Percentiles rank a stretch among this genome's conserved stretches.
These are phyloP conservation scores for Gambusia yucatana DNA, from an alignment of 2,797 vertebrate species.

Conservation along the genomic window DNA sequence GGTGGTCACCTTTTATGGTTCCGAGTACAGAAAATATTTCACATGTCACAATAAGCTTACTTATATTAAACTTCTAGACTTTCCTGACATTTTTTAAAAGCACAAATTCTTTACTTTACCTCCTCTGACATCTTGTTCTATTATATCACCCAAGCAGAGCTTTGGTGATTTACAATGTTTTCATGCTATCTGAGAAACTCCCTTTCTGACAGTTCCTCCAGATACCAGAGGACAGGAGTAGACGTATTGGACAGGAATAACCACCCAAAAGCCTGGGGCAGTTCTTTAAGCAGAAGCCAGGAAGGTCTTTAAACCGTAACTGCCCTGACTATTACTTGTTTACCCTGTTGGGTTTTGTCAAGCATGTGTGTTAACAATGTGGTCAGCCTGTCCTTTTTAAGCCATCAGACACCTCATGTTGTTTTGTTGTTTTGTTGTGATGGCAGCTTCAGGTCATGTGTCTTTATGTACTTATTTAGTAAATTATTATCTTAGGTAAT, in stretches of 20 bases:
- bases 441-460: neutral
- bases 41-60: neutral
- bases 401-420: neutral
- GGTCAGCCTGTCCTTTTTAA: neutral
- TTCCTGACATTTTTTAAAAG: conserved; percentile 4
- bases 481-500: neutral
- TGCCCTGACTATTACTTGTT: conserved; percentile 63
- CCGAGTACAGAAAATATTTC: neutral
- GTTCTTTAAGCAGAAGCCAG: conserved; percentile 23
- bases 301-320: conserved; percentile 38
- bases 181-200: conserved; percentile 4
- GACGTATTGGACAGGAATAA: conserved; percentile 37
- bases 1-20: neutral
- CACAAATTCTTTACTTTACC: neutral
- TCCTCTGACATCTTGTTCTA: neutral
- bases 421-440: neutral
- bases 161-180: conserved; percentile 2
- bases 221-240: conserved; percentile 34
- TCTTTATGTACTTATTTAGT: neutral
- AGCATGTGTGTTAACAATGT: conserved; percentile 35
- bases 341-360: conserved; percentile 64
- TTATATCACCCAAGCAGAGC: neutral
- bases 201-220: conserved; percentile 17
- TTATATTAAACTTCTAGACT: neutral
- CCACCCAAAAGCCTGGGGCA: conserved; percentile 57